phyloP scores from a whole-genome alignment of 2,113 vertebrate genomes.

The Todiramphus chloris region DNA sequence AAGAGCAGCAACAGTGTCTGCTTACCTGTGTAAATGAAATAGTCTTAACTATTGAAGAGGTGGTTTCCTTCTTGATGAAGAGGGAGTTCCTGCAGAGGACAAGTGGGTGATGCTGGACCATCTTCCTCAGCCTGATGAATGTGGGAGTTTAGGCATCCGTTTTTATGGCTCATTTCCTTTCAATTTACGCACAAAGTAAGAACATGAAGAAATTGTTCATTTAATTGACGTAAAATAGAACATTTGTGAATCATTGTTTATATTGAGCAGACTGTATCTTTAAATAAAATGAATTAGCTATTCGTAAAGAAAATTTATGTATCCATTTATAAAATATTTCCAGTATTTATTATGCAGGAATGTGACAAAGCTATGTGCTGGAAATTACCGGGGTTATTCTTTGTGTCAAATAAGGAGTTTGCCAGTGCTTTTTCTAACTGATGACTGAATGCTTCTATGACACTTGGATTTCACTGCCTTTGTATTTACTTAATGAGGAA shows the following conservation, averaged over 20 bases:
- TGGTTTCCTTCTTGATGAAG: not conserved
- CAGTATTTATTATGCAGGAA: not conserved
- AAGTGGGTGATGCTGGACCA: not conserved
- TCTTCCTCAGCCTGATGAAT: not conserved
- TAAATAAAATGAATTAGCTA: not conserved
- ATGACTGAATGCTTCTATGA: not conserved
- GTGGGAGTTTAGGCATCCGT: fast-evolving
- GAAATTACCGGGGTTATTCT: not conserved
- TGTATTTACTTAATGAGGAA: not conserved
- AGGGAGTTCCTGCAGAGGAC: not conserved
- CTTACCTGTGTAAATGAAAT: not conserved
- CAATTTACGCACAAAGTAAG: not conserved
- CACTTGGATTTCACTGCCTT: not conserved
- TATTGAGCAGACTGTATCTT: not conserved
- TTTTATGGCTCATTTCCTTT: constrained; percentile 8
- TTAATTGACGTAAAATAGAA: not conserved
- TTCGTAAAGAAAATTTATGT: not conserved
- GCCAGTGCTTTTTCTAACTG: not conserved
- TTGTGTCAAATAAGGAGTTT: not conserved
- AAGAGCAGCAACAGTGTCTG: not conserved
- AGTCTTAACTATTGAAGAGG: not conserved
- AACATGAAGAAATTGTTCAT: not conserved
- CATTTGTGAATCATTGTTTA: not conserved
- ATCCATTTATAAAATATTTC: not conserved
- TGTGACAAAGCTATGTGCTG: not conserved